Evolutionary conservation across 2,113 vertebrate species (phyloP).

Genomic region (Cololabis saira): DNA sequence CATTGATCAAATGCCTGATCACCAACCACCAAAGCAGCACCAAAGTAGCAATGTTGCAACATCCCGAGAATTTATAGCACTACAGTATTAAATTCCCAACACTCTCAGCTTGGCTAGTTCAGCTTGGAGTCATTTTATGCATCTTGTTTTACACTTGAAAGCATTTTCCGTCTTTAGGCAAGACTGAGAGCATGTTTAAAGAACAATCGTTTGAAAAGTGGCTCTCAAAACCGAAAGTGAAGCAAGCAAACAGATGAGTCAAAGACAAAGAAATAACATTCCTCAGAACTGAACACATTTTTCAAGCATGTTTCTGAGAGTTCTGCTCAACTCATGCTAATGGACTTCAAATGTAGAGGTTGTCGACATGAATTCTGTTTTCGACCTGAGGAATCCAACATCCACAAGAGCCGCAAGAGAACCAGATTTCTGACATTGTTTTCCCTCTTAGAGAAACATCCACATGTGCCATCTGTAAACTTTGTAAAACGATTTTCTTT

Average conservation of each 20-base stretch:
- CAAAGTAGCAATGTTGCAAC: slow-evolving; percentile 27
- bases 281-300: too few relatives aligned
- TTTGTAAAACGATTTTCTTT: neutral
- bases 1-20: slow-evolving; percentile 55
- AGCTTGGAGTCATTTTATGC: neutral
- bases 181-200: neutral
- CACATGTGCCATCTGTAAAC: slow-evolving; percentile 12
- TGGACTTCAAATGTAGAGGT: neutral
- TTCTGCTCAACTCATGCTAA: neutral
- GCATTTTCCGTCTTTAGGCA: neutral
- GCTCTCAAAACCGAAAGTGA: too few relatives aligned
- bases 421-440: slow-evolving; percentile 14
- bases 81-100: slow-evolving; percentile 23
- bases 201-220: neutral
- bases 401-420: neutral
- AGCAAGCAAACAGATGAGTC: too few relatives aligned
- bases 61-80: slow-evolving; percentile 31
- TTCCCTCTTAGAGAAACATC: slow-evolving; percentile 7
- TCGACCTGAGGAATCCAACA: slow-evolving; percentile 1
- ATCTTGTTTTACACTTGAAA: neutral
- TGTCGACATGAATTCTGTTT: neutral
- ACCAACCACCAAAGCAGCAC: slow-evolving; percentile 14
- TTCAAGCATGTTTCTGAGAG: neutral
- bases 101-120: neutral
- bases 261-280: too few relatives aligned